Evolutionary conservation across 1,140 invertebrate genomes (phyloP).

Genomic region (Cydia strobilella): DNA sequence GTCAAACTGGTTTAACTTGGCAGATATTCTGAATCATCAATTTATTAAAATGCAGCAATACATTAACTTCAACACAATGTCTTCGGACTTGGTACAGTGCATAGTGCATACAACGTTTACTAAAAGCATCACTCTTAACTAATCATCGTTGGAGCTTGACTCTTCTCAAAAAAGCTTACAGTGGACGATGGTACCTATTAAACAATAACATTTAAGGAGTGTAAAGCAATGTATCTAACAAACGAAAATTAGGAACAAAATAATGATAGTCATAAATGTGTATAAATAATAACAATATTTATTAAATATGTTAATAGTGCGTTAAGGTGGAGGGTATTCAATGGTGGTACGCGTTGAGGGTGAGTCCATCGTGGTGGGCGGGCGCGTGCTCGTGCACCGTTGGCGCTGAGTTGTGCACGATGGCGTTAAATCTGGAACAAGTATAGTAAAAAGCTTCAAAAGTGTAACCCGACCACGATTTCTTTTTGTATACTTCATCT

Average conservation of each 20-base stretch:
- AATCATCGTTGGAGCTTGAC: too few relatives aligned
- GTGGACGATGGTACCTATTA: too few relatives aligned
- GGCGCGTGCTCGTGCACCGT: conserved; percentile 39
- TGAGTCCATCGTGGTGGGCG: conserved; percentile 35
- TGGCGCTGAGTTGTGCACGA: conserved; percentile 66
- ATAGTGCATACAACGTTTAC: too few relatives aligned
- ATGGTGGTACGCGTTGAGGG: conserved; percentile 49
- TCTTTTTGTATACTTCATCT: too few relatives aligned
- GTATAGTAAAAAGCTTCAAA: not conserved
- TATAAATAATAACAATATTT: conserved; percentile 54
- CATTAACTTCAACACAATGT: too few relatives aligned
- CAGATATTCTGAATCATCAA: too few relatives aligned
- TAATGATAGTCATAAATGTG: conserved; percentile 32
- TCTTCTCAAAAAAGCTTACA: too few relatives aligned
- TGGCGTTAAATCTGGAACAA: conserved; percentile 67
- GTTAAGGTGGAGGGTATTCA: conserved; percentile 38
- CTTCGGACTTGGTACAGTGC: too few relatives aligned
- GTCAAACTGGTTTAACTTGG: too few relatives aligned
- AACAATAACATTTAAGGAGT: too few relatives aligned
- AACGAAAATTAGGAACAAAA: not conserved
- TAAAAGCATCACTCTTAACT: too few relatives aligned
- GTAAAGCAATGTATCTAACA: not conserved
- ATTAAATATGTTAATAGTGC: conserved; percentile 38
- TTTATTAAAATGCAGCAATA: too few relatives aligned
- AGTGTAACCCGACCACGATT: not conserved